Base-by-base conservation (phyloP, 2,888 invertebrate genomes). In the Blastobasis adustella region DNA sequence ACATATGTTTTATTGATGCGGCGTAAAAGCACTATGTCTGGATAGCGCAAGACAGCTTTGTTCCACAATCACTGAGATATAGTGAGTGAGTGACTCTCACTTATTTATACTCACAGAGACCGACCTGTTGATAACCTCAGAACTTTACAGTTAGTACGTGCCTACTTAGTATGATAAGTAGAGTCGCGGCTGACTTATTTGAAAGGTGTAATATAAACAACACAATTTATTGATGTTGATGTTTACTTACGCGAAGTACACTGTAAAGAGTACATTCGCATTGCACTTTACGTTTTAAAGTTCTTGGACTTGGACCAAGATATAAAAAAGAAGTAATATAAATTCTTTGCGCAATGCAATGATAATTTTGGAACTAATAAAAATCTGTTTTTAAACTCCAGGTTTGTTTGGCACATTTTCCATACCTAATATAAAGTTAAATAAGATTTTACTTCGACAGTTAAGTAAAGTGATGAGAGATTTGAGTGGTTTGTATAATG, bases 101-200 rank as follows among this genome's bases (percentile, higher is more conserved):
- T 39, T 46, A 45, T 48, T 23, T 47, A 49, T 52, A 49, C 36
- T 38, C 39, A 39, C 46, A 52, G 49, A 5, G 23, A 37, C 7
- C 36, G 52, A 53, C 49, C 49, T 47, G 36, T 47, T 9, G 50
- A 51, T 51, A 51, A 51, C 50, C 50, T 37, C 8, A 37, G 41
- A 39, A 46, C 39, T 48, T 37, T 23, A 39, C 46, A 10, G n/a
- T 43, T n/a, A 42, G 37, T 37, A 37, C 37, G 37, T 38, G 38
- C 10, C 42, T 36, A 6, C 10, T 47, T 37, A 46, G 5, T 37
- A 46, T 46, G 47, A 47, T 47, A 37, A 46, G 38, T 46, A 9
- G 23, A n/a, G 38, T 8, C 7, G 1, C 40, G 39, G 39, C 47
- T 40, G 39, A 47, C 23, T 40, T 47, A 37, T 10, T n/a, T 39